A percentile compares a stretch with the other conserved stretches of the same genome.
Conservation (phyloP, 2,113 vertebrate species). For the Cercocebus atys region DNA sequence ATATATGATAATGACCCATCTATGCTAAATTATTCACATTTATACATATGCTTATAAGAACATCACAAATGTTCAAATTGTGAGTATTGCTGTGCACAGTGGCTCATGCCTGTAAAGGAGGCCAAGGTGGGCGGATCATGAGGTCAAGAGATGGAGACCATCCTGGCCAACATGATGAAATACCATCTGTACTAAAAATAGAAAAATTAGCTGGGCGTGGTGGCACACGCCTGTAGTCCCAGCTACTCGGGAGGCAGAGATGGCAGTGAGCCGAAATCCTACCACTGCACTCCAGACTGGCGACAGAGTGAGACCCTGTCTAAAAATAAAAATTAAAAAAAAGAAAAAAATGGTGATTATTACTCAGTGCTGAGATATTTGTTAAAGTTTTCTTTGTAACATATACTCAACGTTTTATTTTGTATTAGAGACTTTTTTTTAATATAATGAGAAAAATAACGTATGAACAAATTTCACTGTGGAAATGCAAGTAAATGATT, state of each 20-base stretch:
- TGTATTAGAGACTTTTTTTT: not conserved
- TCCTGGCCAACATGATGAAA: no score
- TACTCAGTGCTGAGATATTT: not conserved
- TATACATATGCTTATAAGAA: not conserved
- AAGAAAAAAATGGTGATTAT: not conserved
- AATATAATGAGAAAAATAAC: not conserved
- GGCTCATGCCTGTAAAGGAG: no score
- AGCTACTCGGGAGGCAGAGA: no score
- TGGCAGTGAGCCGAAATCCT: no score
- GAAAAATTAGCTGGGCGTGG: no score
- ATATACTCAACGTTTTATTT: not conserved
- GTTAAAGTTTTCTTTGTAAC: not conserved
- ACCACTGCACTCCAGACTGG: no score
- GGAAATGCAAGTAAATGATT: not conserved
- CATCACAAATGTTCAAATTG: not conserved
- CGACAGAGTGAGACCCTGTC: accelerated
- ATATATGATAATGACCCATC: not conserved
- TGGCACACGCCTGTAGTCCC: no score
- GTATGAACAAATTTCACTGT: not conserved
- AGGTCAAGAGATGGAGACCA: no score
- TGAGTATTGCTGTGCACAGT: not conserved
- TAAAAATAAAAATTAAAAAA: no score
- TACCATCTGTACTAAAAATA: no score
- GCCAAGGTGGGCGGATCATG: no score
- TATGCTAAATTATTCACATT: not conserved